Base-by-base conservation (phyloP, 2,113 vertebrate genomes). In the Bubo scandiacus region DNA sequence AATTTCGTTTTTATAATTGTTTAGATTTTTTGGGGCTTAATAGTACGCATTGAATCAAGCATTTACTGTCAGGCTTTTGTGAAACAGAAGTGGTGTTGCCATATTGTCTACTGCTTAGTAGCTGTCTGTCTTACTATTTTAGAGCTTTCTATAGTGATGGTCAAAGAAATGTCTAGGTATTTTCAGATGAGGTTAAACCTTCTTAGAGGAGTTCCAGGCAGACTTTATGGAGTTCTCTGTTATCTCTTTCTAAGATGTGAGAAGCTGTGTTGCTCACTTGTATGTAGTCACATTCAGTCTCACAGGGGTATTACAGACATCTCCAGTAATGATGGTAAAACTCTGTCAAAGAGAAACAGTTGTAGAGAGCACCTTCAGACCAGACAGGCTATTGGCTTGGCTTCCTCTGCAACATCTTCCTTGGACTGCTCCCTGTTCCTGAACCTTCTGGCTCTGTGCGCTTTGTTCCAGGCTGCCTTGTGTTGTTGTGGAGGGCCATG, bases 1-100 rank as follows among this genome's bases (percentile, higher is more conserved):
- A 96, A 94, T 97, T 95, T 97, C 95, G 96, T 95, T 96, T 96
- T 93, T 90, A 78, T 71, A 95, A 95, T 91, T 94, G 23, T 66
- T 80, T 90, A 92, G 91, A 88, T 97, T 96, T 96, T 30, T 7
- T 90, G 96, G 40, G 67, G 59, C 92, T 96, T 97, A 94, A 96
- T 94, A 94, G 85, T 91, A 42, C 81, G 96, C 58, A 92, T 74
- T 78, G 91, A 90, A 83, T 97, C 74, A 95, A 86, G 42, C 32
- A 75, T 83, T 95, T 96, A 91, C 86, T 67, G 43, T 78, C 63
- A 79, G 34, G 71, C 61, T 86, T 52, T 83, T 95, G 73, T 88
- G 87, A 91, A 88, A 86, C 73, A 88, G 65, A 74, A 87, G 45
- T 83, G 81, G 19, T 40, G 27, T 71, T 82, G 74, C 13, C 36